A percentile compares a stretch with the other conserved stretches of the same genome.
These are phyloP conservation scores for Holothuria glaberrima DNA, from an alignment of 35 echinoderm and acorn worm species.

Conservation along the genomic window DNA sequence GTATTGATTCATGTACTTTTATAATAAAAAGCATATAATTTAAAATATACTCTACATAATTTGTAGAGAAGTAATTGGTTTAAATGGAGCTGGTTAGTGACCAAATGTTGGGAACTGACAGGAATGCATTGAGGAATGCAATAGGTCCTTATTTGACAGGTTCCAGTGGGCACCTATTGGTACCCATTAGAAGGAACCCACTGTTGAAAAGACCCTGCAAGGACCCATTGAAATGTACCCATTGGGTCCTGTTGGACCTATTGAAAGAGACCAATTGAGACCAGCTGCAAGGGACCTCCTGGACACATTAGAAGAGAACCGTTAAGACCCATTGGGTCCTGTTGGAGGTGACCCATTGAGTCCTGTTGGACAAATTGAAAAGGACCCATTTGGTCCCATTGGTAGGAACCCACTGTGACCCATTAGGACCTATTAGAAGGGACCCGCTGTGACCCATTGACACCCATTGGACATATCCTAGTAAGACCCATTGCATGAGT, in stretches of 20 bases:
- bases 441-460: no score
- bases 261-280: not conserved
- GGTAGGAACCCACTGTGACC: not conserved
- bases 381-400: constrained; percentile 7
- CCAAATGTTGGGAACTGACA: not conserved
- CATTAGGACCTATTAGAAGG: not conserved
- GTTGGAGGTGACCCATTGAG: constrained; percentile 25
- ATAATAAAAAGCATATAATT: not conserved
- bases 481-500: not conserved
- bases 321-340: constrained; percentile 8
- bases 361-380: not conserved
- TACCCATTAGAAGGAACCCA: not conserved
- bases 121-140: no score
- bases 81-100: not conserved
- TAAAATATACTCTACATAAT: not conserved
- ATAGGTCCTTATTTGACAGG: no score
- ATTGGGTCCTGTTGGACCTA: not conserved
- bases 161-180: not conserved
- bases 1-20: not conserved
- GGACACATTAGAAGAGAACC: not conserved
- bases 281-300: not conserved
- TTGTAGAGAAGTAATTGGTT: not conserved
- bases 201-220: not conserved
- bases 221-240: not conserved
- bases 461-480: not conserved